These are phyloP conservation scores for Tachina fera DNA, from an alignment of 2,888 invertebrate species.

Conservation along the genomic window DNA sequence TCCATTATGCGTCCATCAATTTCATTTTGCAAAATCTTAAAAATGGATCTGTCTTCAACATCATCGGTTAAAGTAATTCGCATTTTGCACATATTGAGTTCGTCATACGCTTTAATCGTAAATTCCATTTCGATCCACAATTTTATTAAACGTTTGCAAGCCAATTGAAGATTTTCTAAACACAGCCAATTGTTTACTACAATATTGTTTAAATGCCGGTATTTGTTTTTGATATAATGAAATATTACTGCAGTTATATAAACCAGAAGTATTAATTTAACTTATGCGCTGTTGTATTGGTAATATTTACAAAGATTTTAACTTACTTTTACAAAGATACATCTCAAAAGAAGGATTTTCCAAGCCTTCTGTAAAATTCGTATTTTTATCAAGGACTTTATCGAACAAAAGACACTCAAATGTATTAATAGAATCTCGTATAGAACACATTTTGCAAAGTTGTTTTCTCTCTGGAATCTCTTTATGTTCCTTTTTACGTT, in stretches of 20 bases:
- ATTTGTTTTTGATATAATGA: slow-evolving; percentile 81
- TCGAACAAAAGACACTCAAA: slow-evolving; percentile 86
- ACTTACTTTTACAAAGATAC: slow-evolving; percentile 84
- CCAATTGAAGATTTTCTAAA: slow-evolving; percentile 86
- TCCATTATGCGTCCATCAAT: slow-evolving; percentile 73
- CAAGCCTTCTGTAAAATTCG: slow-evolving; percentile 85
- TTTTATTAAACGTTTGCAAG: slow-evolving; percentile 83
- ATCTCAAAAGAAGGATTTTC: slow-evolving; percentile 87
- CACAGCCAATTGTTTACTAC: slow-evolving; percentile 80
- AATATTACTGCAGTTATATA: slow-evolving; percentile 79
- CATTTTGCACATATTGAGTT: slow-evolving; percentile 88
- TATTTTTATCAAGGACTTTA: slow-evolving; percentile 81
- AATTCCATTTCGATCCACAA: slow-evolving; percentile 82
- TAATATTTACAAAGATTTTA: neutral
- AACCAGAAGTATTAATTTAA: neutral
- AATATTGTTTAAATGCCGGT: slow-evolving; percentile 51
- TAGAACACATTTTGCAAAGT: slow-evolving; percentile 83
- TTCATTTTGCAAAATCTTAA: slow-evolving; percentile 75
- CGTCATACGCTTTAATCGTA: slow-evolving; percentile 86
- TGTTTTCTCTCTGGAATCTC: slow-evolving; percentile 52
- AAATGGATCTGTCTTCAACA: slow-evolving; percentile 76
- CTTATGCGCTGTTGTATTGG: neutral
- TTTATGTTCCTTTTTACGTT: slow-evolving; percentile 36
- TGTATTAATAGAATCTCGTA: slow-evolving; percentile 82
- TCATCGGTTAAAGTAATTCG: slow-evolving; percentile 80